Base-by-base conservation (phyloP, 2,888 invertebrate genomes). In the Mimachlamys varia region DNA sequence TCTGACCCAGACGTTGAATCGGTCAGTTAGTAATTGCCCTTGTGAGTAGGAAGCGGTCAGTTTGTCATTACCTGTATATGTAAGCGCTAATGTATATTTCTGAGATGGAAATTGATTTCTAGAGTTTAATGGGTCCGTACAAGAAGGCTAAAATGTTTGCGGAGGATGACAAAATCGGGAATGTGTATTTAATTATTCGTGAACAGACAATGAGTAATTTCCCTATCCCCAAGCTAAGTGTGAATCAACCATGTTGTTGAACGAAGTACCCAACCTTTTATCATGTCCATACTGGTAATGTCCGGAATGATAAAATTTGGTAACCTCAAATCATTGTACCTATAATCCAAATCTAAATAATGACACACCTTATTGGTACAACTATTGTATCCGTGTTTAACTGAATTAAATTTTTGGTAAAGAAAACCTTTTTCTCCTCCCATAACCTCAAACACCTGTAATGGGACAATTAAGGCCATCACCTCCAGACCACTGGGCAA, bases 141-240 rank as follows among this genome's bases (percentile, higher is more conserved):
- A 76, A 27, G 33, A 76, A 33, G 33, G 76, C 76, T 76, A 76
- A 76, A 76, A 76, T 33, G 27, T 76, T 76, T 76, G 33, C 76
- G 76, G 76, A 76, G 76, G 76, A 33, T 76, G 76, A 76, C 76
- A 27, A 15, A 76, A 15, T 33, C 2, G 76, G 27, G 76, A 76
- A 76, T 76, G 76, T 76, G 76, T 76, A 76, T 76, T 76, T 76
- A 76, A 76, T 76, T 76, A 76, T 76, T 76, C 76, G 27, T 76
- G 76, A 76, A 12, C 76, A 76, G 76, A 76, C 76, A 76, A 76
- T 76, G 76, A 76, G 76, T 76, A 76, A 76, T 76, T 76, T 76
- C 76, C 76, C 33, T 76, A 22, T 76, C 76, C 76, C 17, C 76
- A 22, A 76, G 76, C 76, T 22, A 76, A 76, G 76, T 33, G 33